A percentile compares a stretch with the other conserved stretches of the same genome.
phyloP scores from a whole-genome alignment of 2,113 vertebrate genomes.

The Platichthys flesus region DNA sequence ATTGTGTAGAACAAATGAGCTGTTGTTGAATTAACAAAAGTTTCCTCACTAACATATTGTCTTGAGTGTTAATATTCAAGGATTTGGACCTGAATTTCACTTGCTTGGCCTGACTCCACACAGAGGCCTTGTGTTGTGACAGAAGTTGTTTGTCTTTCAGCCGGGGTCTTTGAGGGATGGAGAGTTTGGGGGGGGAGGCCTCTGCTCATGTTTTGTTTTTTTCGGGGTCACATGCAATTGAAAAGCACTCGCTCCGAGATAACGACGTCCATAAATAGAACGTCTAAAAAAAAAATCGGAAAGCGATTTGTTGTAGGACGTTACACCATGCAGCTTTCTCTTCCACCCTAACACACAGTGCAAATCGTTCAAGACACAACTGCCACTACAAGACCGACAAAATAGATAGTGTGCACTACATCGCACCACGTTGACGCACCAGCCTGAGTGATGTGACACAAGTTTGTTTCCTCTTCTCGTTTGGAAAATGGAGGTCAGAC shows the following conservation, averaged over 20 bases:
- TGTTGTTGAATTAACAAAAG: background rate
- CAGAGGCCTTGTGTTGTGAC: constrained; percentile 32
- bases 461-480: background rate
- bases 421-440: background rate
- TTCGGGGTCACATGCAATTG: constrained; percentile 59
- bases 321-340: background rate
- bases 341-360: background rate
- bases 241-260: constrained; percentile 38
- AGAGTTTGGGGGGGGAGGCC: constrained; percentile 26
- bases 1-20: background rate
- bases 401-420: background rate
- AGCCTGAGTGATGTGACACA: background rate
- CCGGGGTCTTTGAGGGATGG: constrained; percentile 45
- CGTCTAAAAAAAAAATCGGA: constrained; percentile 30
- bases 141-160: constrained; percentile 52
- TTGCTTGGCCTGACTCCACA: constrained; percentile 12
- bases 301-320: background rate
- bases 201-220: constrained; percentile 43
- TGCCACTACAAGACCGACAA: background rate
- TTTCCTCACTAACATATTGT: constrained; percentile 1
- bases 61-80: constrained; percentile 10
- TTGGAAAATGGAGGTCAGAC: constrained; percentile 36
- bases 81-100: constrained; percentile 21
- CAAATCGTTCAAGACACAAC: background rate
- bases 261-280: constrained; percentile 52